Evolutionary conservation across 2,888 invertebrate species (phyloP).

Genomic region (Chrysopilus asiliformis): DNA sequence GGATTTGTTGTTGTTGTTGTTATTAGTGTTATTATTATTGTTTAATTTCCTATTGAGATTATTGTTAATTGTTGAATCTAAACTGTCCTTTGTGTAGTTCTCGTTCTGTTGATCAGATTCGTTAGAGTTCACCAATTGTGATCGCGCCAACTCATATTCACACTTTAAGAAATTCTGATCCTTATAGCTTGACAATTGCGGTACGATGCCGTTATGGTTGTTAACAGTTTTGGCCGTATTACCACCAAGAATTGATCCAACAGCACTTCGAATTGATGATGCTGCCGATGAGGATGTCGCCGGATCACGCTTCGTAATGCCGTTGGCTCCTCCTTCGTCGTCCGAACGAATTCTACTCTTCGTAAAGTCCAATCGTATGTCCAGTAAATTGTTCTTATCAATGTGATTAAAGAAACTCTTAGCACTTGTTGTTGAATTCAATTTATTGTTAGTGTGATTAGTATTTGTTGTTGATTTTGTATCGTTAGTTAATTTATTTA

Average conservation of each 20-base stretch:
- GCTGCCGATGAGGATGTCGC: background rate
- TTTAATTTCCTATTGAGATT: conserved; percentile 7
- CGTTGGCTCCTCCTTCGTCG: background rate
- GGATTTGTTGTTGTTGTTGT: too few relatives aligned
- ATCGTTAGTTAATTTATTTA: background rate
- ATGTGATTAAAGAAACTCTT: conserved; percentile 1
- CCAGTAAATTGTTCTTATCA: conserved; percentile 6
- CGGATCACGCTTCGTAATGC: background rate
- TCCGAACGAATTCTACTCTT: conserved; percentile 6
- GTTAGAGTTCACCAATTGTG: conserved; percentile 22
- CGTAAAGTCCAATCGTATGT: conserved; percentile 7
- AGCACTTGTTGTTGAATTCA: conserved; percentile 6
- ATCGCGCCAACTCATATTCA: conserved; percentile 33
- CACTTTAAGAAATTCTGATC: conserved; percentile 32
- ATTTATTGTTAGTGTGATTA: conserved; percentile 7
- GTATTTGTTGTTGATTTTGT: conserved; percentile 4
- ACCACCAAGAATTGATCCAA: too few relatives aligned
- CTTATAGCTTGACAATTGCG: conserved; percentile 26
- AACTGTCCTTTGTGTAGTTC: too few relatives aligned
- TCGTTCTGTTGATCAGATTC: conserved; percentile 10
- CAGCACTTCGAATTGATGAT: too few relatives aligned
- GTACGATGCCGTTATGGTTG: conserved; percentile 6
- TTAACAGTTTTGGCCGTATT: conserved; percentile 1
- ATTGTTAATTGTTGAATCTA: conserved; percentile 10
- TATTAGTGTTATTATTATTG: conserved; percentile 4